A percentile compares a stretch with the other conserved stretches of the same genome.
phyloP scores from a whole-genome alignment of 2,888 invertebrate species.

The Taenaris catops region DNA sequence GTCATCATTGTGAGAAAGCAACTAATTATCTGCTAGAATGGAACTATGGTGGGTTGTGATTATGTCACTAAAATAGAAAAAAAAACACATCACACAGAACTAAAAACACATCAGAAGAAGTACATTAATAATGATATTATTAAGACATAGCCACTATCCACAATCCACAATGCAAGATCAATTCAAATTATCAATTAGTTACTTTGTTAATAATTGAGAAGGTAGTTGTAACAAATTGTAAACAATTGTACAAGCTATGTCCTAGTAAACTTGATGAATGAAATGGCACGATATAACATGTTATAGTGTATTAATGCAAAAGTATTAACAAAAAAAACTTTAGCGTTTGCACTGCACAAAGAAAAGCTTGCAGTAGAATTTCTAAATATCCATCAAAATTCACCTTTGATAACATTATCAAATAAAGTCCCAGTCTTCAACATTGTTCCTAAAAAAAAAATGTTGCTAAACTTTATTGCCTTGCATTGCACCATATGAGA shows the following conservation, averaged over 20 bases:
- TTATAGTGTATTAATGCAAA: conserved; percentile 8
- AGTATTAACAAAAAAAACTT: conserved; percentile 2
- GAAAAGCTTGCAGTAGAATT: conserved; percentile 6
- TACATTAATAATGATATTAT: conserved; percentile 5
- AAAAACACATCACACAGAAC: conserved; percentile 22
- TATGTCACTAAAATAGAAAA: conserved; percentile 25
- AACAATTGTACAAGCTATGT: conserved; percentile 4
- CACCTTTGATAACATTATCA: conserved; percentile 23
- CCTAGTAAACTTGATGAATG: conserved; percentile 5
- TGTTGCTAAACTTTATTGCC: too few relatives aligned
- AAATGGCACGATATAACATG: conserved; percentile 4
- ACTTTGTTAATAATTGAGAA: too few relatives aligned
- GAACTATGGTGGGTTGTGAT: conserved; percentile 24
- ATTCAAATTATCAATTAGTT: too few relatives aligned
- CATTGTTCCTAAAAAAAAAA: conserved; percentile 25
- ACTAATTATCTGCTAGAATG: conserved; percentile 27
- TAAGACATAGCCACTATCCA: conserved; percentile 9
- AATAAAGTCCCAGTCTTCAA: conserved; percentile 22
- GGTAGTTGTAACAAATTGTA: too few relatives aligned
- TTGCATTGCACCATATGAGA: too few relatives aligned
- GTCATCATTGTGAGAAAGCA: conserved; percentile 45
- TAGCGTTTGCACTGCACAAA: background rate
- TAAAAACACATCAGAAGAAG: conserved; percentile 9
- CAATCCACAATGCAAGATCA: too few relatives aligned
- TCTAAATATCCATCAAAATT: conserved; percentile 2